Base-by-base conservation (phyloP, 2,797 vertebrate species). In the Momotus momota region DNA sequence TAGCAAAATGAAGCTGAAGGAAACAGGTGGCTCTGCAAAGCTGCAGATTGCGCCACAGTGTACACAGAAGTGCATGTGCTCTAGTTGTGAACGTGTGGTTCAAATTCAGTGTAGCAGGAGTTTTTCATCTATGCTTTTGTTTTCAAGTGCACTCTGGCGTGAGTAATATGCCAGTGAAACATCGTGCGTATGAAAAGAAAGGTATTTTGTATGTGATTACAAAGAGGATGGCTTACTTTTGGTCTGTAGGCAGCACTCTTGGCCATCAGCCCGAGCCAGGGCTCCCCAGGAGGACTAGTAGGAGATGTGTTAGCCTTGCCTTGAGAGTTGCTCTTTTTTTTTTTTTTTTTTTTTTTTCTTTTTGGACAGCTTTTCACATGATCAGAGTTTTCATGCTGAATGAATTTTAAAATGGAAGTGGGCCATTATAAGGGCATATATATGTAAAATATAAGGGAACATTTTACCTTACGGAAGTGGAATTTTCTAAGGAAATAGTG, bases 41-140 rank as follows among this genome's bases (percentile, higher is more conserved):
- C 66, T 51, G 29, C 3, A 57, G 51, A 1, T 58, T 62, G 54
- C 58, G 14, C 48, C 29, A 4, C 65, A 7, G 0, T 0, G n/a
- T 8, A 5, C 40, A 2, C 2, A 66, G 46, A n/a, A 45, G 41
- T 18, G 15, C 26, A 0, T 1, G 14, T 27, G 1, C 43, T 74
- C 46, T 29, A 3, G 21, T 3, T 48, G 51, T 46, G 31, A 43
- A 31, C 2, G 18, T 5, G 12, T 40, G 67, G 23, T 49, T 73
- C 73, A 22, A 25, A 48, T 58, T 48, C 14, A 0, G 62, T 27
- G 29, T 69, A 25, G 16, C 0, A 43, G 35, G 41, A 38, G 65
- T 15, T 11, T 67, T 69, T 33, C 18, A 35, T 21, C 46, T 45
- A 2, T 45, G 12, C 33, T 75, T 88, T 83, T 70, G 6, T 55